Conservation (phyloP, 92 coral and sea anemone species). For the Micromussa lordhowensis region DNA sequence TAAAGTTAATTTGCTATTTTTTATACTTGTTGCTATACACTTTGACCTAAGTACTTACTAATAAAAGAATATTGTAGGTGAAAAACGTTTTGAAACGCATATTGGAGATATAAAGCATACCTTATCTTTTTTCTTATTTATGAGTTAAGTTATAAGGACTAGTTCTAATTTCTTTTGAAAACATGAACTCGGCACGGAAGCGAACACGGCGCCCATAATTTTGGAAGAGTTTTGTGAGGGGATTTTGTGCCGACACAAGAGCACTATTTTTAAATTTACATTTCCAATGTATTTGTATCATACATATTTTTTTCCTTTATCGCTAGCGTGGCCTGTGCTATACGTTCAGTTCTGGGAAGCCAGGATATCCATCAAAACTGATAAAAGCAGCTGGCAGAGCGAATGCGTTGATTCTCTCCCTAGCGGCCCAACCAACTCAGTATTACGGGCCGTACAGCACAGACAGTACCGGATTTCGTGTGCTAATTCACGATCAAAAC, state of each 20-base stretch:
- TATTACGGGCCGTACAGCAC: slow-evolving; percentile 22
- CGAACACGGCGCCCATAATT: neutral
- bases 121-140: no score
- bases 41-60: no score
- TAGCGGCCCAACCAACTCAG: slow-evolving; percentile 4
- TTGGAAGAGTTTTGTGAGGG: neutral
- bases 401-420: neutral
- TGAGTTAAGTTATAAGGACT: neutral
- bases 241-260: no score
- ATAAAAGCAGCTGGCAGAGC: neutral
- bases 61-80: neutral
- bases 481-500: slow-evolving; percentile 24
- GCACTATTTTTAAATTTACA: no score
- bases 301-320: no score
- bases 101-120: neutral
- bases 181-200: neutral
- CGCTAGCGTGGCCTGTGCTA: slow-evolving; percentile 24
- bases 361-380: neutral
- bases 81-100: neutral
- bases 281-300: no score
- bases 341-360: slow-evolving; percentile 28
- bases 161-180: neutral
- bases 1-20: neutral
- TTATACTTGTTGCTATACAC: neutral
- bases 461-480: slow-evolving; percentile 15